These are phyloP conservation scores for Oryzias sinensis DNA, from an alignment of 2,797 vertebrate genomes.

Conservation along the genomic window DNA sequence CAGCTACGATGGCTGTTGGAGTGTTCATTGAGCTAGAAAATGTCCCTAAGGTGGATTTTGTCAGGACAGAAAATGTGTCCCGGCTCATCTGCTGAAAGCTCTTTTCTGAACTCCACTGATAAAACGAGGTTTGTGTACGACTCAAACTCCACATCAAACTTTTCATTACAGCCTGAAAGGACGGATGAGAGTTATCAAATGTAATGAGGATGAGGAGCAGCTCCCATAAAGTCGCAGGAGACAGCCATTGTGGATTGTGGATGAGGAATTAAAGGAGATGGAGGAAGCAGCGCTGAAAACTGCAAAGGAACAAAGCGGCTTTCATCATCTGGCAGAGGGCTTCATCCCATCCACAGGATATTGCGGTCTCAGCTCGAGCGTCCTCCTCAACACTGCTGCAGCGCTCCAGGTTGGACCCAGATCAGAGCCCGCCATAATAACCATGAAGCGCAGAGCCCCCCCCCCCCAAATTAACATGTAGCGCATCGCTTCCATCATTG, in stretches of 20 bases:
- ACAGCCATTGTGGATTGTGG: conserved; percentile 21
- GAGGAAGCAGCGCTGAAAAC: conserved; percentile 2
- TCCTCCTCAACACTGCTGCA: conserved; percentile 14
- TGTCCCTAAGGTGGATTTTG: neutral
- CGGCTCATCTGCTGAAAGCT: conserved; percentile 36
- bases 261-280: conserved; percentile 29
- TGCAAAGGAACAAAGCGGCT: conserved; percentile 14
- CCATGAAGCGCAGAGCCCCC: neutral
- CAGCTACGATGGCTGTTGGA: neutral
- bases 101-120: conserved; percentile 1
- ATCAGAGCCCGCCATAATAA: conserved; percentile 12
- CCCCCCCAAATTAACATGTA: no score
- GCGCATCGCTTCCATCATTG: no score
- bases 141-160: conserved; percentile 2
- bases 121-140: neutral
- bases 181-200: conserved; percentile 14
- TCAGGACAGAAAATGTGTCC: neutral
- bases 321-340: conserved; percentile 36
- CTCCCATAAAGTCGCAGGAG: conserved; percentile 27
- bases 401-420: conserved; percentile 4
- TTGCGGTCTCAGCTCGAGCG: conserved; percentile 34
- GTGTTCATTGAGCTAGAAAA: neutral
- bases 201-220: conserved; percentile 35
- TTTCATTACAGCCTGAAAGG: conserved; percentile 10
- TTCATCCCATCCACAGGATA: conserved; percentile 40